Evolutionary conservation across 1,140 invertebrate genomes (phyloP).

Genomic region (Solenopsis invicta): DNA sequence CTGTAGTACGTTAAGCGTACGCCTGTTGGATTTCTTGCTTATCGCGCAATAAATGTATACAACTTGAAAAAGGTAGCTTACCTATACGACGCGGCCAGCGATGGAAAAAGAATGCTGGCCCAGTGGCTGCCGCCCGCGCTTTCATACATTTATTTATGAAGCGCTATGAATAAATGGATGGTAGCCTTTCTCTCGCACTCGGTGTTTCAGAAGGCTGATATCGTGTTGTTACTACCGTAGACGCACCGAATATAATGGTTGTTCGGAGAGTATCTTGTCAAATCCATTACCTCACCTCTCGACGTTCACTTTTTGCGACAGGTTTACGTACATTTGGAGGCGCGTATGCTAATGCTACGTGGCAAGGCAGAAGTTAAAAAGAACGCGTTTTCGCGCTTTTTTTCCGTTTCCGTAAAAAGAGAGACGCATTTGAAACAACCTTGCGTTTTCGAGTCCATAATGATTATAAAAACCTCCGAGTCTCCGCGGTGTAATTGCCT

Average conservation of each 20-base stretch:
- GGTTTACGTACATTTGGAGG: constrained; percentile 23
- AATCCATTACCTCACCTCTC: constrained; percentile 74
- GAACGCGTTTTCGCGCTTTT: background rate
- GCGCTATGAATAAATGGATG: constrained; percentile 86
- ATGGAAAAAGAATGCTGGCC: constrained; percentile 71
- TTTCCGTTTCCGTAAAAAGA: background rate
- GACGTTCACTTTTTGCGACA: constrained; percentile 39
- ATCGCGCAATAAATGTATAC: constrained; percentile 78
- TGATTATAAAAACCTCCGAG: background rate
- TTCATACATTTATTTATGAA: constrained; percentile 87
- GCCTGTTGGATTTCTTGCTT: constrained; percentile 75
- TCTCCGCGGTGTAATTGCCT: background rate
- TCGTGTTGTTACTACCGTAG: constrained; percentile 80
- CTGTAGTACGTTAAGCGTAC: constrained; percentile 62
- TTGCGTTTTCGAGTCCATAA: background rate
- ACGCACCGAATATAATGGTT: constrained; percentile 81
- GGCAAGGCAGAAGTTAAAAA: constrained; percentile 13
- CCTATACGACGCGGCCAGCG: constrained; percentile 52
- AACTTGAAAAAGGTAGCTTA: constrained; percentile 69
- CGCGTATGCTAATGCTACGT: constrained; percentile 42
- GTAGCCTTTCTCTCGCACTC: constrained; percentile 79
- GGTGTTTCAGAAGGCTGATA: constrained; percentile 79
- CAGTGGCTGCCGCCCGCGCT: constrained; percentile 74
- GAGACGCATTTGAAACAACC: constrained; percentile 1
- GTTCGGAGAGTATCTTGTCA: constrained; percentile 78